Evolutionary conservation across 2,888 invertebrate species (phyloP), one percentile per base, ranked within the genome.

Genomic region (Alsophila aescularia): DNA sequence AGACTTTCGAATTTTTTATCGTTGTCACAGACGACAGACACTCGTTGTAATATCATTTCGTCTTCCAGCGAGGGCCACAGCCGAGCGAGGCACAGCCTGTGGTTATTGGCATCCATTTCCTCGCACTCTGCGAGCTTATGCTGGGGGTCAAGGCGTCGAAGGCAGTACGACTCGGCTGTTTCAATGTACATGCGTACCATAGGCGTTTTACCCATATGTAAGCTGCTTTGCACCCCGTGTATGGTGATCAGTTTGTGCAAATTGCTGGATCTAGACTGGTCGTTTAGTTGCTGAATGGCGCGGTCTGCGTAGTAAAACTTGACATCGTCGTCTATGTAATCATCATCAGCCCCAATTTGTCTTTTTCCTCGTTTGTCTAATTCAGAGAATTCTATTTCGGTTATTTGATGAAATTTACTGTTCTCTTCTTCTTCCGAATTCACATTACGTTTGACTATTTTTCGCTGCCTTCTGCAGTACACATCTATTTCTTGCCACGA

Each of bases 401-500:
- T 48, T 42, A 40, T 49, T 56, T 59, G 12, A 4, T 32, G 1
- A 24, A 24, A 7, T 24, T 24, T 24, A 7, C 7, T 24, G 7
- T 24, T 31, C 7, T 49, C 42, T 18, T 45, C 27, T 6, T 55
- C 51, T 18, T 50, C 40, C 15, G 52, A 44, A 24, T 51, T 36
- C 18, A 39, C 15, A 14, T n/a, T 31, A 14, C 45, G 58, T 13
- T 52, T 31, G 29, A 36, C 42, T 14, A 10, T 21, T 52, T 66
- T 63, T 21, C 52, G 51, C 57, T 60, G 61, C 5, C 40, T 57
- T 6, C 72, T 67, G 62, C 92, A 87, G 21, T 70, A 64, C 0
- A 91, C 81, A 36, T 79, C 68, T 50, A 84, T 79, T 42, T 85
- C 82, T 1, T 51, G 55, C 94, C 94, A 94, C 6, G 93, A 90